Evolutionary conservation across 1,140 invertebrate species (phyloP).

Genomic region (Lasioglossum albipes): DNA sequence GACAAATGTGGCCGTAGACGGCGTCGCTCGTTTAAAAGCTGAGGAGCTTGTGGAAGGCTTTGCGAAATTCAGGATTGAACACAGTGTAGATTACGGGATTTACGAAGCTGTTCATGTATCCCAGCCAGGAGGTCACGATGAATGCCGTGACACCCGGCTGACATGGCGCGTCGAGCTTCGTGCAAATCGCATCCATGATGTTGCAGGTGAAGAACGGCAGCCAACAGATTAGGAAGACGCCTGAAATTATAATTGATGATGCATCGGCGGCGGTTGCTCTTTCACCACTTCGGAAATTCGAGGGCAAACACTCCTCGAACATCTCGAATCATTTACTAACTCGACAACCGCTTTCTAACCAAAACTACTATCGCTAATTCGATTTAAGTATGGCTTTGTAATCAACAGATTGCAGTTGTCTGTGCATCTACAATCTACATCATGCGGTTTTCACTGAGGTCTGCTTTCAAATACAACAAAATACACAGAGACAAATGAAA

Average conservation of each 20-base stretch:
- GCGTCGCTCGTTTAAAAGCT: conserved; percentile 63
- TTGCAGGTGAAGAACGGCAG: conserved; percentile 96
- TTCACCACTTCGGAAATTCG: neutral
- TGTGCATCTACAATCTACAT: too few species aligned
- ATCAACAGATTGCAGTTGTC: too few species aligned
- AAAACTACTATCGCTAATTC: neutral
- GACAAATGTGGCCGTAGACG: neutral
- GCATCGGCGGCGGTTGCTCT: neutral
- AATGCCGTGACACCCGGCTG: conserved; percentile 93
- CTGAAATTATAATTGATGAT: conserved; percentile 78
- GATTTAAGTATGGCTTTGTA: too few species aligned
- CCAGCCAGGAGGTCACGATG: conserved; percentile 98
- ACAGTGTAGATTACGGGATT: conserved; percentile 99
- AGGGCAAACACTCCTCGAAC: neutral
- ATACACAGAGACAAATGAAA: too few species aligned
- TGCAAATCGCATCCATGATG: conserved; percentile 96
- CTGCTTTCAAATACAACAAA: too few species aligned
- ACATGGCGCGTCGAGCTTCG: conserved; percentile 90
- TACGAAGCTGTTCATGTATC: conserved; percentile 99
- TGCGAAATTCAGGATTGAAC: conserved; percentile 99
- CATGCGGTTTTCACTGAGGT: too few species aligned
- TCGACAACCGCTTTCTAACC: neutral
- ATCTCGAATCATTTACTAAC: neutral
- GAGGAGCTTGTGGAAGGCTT: conserved; percentile 98
- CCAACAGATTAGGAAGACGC: conserved; percentile 98